These are phyloP conservation scores for Tetraodon nigroviridis DNA, from an alignment of 2,113 vertebrate genomes.

Conservation along the genomic window DNA sequence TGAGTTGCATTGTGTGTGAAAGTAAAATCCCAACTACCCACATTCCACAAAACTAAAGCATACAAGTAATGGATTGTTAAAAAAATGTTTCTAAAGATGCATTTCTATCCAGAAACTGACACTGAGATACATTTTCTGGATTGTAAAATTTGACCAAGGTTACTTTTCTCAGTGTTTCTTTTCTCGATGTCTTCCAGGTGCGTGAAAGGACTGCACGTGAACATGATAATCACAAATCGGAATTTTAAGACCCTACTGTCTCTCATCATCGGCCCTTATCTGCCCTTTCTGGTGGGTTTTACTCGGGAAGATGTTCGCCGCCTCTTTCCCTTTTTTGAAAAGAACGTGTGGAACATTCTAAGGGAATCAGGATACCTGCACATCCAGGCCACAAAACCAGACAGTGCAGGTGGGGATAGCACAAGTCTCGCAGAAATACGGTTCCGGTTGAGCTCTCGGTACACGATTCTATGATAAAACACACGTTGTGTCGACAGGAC, in stretches of 20 bases:
- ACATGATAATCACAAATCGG: slow-evolving; percentile 12
- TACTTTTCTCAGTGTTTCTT: neutral
- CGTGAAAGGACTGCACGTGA: slow-evolving; percentile 83
- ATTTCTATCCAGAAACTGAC: neutral
- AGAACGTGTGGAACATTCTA: slow-evolving; percentile 69
- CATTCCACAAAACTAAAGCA: slow-evolving; percentile 10
- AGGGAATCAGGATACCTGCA: slow-evolving; percentile 81
- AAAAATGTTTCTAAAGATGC: neutral
- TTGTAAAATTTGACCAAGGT: no score
- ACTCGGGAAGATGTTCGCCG: slow-evolving; percentile 76
- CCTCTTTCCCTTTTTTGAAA: slow-evolving; percentile 79
- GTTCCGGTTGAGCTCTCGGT: neutral
- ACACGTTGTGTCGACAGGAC: slow-evolving; percentile 65
- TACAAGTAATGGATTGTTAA: neutral
- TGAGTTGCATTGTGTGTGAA: neutral
- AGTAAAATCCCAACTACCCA: no score
- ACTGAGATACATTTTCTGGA: no score
- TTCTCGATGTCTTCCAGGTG: slow-evolving; percentile 58
- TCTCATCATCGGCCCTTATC: slow-evolving; percentile 76
- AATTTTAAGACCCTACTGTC: slow-evolving; percentile 55
- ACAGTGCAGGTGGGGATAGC: slow-evolving; percentile 77
- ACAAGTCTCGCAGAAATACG: neutral
- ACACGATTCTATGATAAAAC: neutral
- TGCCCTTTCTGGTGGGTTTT: slow-evolving; percentile 82
- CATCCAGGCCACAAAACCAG: slow-evolving; percentile 87